Evolutionary conservation across 2,113 vertebrate species (phyloP).

Genomic region (Crotalus viridis): DNA sequence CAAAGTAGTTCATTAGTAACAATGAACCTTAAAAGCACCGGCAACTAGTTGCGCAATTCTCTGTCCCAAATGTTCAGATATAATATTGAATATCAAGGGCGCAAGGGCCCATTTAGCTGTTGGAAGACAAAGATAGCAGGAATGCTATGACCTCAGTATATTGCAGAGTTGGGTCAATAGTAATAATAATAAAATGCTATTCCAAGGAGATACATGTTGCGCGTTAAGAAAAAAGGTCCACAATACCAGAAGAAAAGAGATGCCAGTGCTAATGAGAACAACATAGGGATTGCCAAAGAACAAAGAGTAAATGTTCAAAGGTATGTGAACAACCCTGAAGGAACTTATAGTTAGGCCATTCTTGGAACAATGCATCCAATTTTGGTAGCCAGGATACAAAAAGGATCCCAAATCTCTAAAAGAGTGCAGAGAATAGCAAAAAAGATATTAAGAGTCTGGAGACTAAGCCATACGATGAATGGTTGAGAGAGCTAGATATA

Average conservation of each 20-base stretch:
- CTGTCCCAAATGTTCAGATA: not conserved
- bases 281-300: not conserved
- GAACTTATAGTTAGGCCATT: not conserved
- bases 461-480: not conserved
- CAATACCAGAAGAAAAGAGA: not conserved
- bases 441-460: not conserved
- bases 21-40: not conserved
- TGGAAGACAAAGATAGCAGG: not conserved
- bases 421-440: not conserved
- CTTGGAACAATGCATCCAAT: too few relatives aligned
- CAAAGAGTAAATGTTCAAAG: not conserved
- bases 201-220: not conserved
- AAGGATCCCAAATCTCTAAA: too few relatives aligned
- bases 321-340: not conserved
- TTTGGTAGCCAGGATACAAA: too few relatives aligned
- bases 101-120: constrained; percentile 36
- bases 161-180: not conserved
- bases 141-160: not conserved
- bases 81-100: constrained; percentile 60
- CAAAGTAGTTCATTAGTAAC: not conserved
- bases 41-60: not conserved
- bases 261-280: not conserved
- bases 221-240: not conserved
- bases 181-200: not conserved
- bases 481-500: not conserved